Evolutionary conservation across 2,113 vertebrate genomes (phyloP).

Genomic region (Cephalopholis sonnerati): DNA sequence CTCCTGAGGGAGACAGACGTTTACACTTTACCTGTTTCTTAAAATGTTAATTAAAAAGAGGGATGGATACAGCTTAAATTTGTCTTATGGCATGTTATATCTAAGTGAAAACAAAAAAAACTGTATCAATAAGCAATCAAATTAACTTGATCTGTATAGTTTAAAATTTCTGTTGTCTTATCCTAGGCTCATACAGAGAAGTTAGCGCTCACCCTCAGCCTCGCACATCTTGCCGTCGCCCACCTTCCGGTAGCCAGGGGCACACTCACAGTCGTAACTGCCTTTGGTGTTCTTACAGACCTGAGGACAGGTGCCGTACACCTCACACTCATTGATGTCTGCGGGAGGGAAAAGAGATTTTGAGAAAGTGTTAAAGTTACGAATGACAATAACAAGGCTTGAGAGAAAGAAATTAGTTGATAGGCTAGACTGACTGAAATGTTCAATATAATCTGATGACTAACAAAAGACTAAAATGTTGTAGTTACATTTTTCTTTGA

Average conservation of each 20-base stretch:
- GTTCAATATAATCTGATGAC: too few relatives aligned
- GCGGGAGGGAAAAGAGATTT: background rate
- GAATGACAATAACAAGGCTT: too few relatives aligned
- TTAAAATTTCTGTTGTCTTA: background rate
- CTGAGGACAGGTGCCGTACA: constrained; percentile 90
- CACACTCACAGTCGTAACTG: constrained; percentile 91
- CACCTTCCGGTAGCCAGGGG: constrained; percentile 89
- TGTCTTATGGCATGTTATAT: background rate
- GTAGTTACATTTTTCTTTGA: too few relatives aligned
- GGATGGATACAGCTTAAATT: background rate
- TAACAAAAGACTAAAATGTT: too few relatives aligned
- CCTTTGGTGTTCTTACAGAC: constrained; percentile 92
- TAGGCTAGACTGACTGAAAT: too few relatives aligned
- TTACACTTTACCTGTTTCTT: background rate
- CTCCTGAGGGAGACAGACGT: constrained; percentile 77
- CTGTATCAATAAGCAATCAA: background rate
- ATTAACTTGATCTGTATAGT: background rate
- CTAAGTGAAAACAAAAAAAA: background rate
- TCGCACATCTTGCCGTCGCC: constrained; percentile 89
- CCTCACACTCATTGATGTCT: constrained; percentile 94
- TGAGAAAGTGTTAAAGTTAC: background rate
- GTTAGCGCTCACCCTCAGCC: constrained; percentile 85
- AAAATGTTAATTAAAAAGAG: background rate
- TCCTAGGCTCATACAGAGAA: background rate
- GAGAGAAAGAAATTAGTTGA: too few relatives aligned